Evolutionary conservation across 2,888 invertebrate genomes (phyloP).

Genomic region (Diaphora mendica): DNA sequence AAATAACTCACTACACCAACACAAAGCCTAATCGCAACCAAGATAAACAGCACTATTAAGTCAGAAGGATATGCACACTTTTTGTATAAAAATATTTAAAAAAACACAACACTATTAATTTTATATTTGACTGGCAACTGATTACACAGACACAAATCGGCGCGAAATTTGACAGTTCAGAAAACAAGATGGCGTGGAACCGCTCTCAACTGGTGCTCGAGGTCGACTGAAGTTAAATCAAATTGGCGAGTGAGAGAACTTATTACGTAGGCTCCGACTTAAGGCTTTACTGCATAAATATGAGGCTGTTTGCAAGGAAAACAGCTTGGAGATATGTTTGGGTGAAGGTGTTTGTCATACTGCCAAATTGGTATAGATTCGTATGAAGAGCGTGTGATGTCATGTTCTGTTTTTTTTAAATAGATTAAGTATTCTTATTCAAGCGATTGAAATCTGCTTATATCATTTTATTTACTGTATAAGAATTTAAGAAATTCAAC

Average conservation of each 20-base stretch:
- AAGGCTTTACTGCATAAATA: conserved; percentile 71
- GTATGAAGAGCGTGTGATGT: conserved; percentile 43
- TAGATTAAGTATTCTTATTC: conserved; percentile 19
- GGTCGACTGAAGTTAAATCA: conserved; percentile 79
- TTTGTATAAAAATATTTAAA: conserved; percentile 33
- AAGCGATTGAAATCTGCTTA: neutral
- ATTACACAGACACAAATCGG: conserved; percentile 62
- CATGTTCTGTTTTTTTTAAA: conserved; percentile 33
- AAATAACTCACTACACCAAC: conserved; percentile 63
- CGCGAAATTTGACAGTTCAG: conserved; percentile 71
- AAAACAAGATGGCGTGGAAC: conserved; percentile 67
- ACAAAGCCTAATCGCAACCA: conserved; percentile 55
- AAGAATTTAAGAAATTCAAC: conserved; percentile 22
- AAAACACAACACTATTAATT: conserved; percentile 43
- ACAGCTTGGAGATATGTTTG: conserved; percentile 65
- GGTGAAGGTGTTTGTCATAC: conserved; percentile 60
- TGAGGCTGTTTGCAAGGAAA: conserved; percentile 81
- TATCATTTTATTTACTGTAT: neutral
- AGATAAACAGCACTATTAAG: conserved; percentile 46
- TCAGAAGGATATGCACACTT: conserved; percentile 34
- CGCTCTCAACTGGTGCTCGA: conserved; percentile 73
- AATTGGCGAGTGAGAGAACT: conserved; percentile 68
- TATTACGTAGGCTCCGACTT: conserved; percentile 70
- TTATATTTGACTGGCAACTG: conserved; percentile 46
- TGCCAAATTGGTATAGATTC: conserved; percentile 46